A percentile compares a stretch with the other conserved stretches of the same genome.
Conservation (phyloP, 1,140 invertebrate genomes). For the Laupala kohalensis region DNA sequence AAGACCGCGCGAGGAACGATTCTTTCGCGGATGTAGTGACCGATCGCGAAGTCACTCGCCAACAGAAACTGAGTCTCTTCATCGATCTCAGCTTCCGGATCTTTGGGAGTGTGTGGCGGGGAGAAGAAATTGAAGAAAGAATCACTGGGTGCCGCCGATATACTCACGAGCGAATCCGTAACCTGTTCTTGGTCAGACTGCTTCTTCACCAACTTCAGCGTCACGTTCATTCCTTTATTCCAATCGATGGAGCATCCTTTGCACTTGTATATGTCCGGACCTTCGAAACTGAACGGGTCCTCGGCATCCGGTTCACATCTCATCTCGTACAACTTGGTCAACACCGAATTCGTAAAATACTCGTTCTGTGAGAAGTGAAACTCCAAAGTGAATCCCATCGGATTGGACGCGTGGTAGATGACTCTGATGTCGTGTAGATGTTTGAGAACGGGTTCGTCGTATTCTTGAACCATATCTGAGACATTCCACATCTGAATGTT, state of each 20-base stretch:
- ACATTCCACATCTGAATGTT: constrained; percentile 6
- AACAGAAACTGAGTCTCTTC: background rate
- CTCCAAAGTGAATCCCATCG: background rate
- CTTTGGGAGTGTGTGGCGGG: background rate
- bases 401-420: constrained; percentile 11
- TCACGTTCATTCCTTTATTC: background rate
- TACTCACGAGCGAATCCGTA: too few species aligned
- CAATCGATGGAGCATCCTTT: background rate
- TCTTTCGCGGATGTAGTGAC: background rate
- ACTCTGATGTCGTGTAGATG: background rate
- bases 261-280: background rate
- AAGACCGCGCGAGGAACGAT: background rate
- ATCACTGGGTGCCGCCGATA: background rate
- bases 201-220: background rate
- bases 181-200: background rate
- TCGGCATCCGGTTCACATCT: background rate
- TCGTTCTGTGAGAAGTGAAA: background rate
- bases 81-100: background rate
- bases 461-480: background rate
- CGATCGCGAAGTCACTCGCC: background rate
- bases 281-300: background rate
- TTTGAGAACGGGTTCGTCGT: background rate
- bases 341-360: background rate
- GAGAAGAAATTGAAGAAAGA: background rate
- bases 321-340: background rate